Evolutionary conservation across 64 coral and sea anemone species (phyloP).

Genomic region (Porites australiensis): DNA sequence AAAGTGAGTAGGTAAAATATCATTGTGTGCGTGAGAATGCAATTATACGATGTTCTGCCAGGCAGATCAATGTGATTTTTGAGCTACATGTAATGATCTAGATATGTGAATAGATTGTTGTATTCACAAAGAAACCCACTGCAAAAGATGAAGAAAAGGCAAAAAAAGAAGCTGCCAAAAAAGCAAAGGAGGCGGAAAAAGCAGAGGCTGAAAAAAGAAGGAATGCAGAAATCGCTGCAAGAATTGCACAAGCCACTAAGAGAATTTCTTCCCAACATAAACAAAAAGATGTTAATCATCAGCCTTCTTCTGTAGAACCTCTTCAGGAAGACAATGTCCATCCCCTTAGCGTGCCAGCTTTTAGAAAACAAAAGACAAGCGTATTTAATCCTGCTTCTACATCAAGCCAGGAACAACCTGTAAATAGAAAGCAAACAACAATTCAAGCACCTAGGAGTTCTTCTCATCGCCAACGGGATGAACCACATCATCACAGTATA

Average conservation of each 20-base stretch:
- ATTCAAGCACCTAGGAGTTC: slow-evolving; percentile 1
- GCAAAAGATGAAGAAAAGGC: slow-evolving; percentile 2
- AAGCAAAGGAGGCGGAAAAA: slow-evolving; percentile 45
- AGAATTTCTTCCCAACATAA: slow-evolving; percentile 20
- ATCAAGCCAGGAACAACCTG: slow-evolving; percentile 16
- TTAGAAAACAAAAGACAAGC: background rate
- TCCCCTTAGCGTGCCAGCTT: background rate
- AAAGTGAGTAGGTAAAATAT: too few species aligned
- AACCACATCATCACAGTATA: too few species aligned
- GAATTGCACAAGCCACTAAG: slow-evolving; percentile 31
- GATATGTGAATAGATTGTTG: too few species aligned
- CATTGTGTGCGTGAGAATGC: too few species aligned
- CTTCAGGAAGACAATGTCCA: background rate
- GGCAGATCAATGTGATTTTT: too few species aligned
- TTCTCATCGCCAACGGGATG: background rate
- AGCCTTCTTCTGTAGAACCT: background rate
- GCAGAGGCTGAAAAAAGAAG: slow-evolving; percentile 20
- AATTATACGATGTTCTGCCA: too few species aligned
- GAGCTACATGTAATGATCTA: too few species aligned
- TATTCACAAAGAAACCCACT: background rate
- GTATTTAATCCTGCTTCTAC: background rate
- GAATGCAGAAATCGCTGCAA: slow-evolving; percentile 53
- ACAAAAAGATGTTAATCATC: background rate
- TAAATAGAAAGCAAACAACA: background rate
- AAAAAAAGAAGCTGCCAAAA: slow-evolving; percentile 13